Percentiles rank a stretch among this genome's conserved stretches.
These are phyloP conservation scores for Lepisosteus oculatus DNA, from an alignment of 2,113 vertebrate genomes.

Conservation along the genomic window DNA sequence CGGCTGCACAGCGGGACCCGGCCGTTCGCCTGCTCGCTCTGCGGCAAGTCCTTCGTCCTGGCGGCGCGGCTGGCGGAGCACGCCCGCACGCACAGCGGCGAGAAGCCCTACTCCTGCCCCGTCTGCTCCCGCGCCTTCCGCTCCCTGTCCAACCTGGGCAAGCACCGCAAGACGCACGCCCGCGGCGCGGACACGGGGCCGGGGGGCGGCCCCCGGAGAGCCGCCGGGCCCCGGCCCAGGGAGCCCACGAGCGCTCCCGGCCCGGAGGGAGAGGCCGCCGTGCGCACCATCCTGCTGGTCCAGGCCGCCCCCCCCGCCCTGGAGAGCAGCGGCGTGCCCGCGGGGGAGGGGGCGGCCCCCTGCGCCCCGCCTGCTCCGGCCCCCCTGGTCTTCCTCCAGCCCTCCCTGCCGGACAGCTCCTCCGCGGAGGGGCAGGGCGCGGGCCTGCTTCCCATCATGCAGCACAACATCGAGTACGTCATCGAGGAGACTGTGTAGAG, in stretches of 20 bases:
- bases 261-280: conserved; percentile 38
- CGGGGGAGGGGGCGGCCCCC: background rate
- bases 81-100: conserved; percentile 71
- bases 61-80: conserved; percentile 70
- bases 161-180: conserved; percentile 61
- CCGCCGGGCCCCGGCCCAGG: background rate
- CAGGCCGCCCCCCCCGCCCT: conserved; percentile 34
- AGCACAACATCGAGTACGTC: conserved; percentile 69
- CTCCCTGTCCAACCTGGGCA: conserved; percentile 72
- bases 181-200: conserved; percentile 34
- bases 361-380: conserved; percentile 30
- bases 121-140: conserved; percentile 65
- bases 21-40: conserved; percentile 73
- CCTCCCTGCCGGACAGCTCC: conserved; percentile 31
- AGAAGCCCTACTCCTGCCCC: conserved; percentile 65
- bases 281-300: conserved; percentile 67
- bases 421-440: conserved; percentile 53
- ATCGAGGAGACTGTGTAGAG: conserved; percentile 65
- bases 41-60: conserved; percentile 70
- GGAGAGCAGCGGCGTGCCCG: too few relatives aligned
- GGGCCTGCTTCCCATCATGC: conserved; percentile 19
- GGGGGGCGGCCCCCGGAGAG: conserved; percentile 42
- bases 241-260: background rate
- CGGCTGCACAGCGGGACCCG: conserved; percentile 69
- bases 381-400: conserved; percentile 62